Base-by-base conservation (phyloP, 2,797 vertebrate genomes). In the Molossus alvarezi region DNA sequence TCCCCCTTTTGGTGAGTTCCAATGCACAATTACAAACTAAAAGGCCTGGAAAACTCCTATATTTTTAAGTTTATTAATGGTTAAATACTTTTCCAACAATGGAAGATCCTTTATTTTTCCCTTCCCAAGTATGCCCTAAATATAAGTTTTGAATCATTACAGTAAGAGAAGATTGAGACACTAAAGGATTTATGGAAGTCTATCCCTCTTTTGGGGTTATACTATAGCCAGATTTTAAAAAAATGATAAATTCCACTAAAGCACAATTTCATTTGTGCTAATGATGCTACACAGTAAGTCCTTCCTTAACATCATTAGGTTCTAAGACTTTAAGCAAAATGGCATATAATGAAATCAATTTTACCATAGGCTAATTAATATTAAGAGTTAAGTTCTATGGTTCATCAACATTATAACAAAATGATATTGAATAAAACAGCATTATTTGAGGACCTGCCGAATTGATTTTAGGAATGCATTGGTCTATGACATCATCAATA, bases 161-260 rank as follows among this genome's bases (percentile, higher is more conserved):
- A 48, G 23, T 60, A 71, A 72, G 81, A 85, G 45, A 95, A 77
- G 84, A 77, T 9, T 64, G 90, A 95, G 58, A 91, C n/a, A 29
- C n/a, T 18, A n/a, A 25, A 69, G 21, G 55, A 87, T 18, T 15
- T 82, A 45, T 4, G 12, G 27, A 79, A 89, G 86, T 72, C 41
- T 25, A 60, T 84, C 9, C 51, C 57, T 65, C 41, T 80, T 57
- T 65, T 29, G 53, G 8, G 51, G 17, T 76, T 71, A 67, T 21
- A 25, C 3, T 27, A 29, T 14, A 95, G 53, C 21, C 10, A 82
- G 21, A 76, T 72, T 82, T 41, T 29, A 0, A 23, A 64, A 71
- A 65, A 45, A 69, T 64, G 48, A 71, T 21, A 55, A 80, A 62
- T 83, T 89, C n/a, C n/a, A 53, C 8, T n/a, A 41, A 83, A 80